phyloP scores from a whole-genome alignment of 2,888 invertebrate genomes.

The Masnerella sp. region DNA sequence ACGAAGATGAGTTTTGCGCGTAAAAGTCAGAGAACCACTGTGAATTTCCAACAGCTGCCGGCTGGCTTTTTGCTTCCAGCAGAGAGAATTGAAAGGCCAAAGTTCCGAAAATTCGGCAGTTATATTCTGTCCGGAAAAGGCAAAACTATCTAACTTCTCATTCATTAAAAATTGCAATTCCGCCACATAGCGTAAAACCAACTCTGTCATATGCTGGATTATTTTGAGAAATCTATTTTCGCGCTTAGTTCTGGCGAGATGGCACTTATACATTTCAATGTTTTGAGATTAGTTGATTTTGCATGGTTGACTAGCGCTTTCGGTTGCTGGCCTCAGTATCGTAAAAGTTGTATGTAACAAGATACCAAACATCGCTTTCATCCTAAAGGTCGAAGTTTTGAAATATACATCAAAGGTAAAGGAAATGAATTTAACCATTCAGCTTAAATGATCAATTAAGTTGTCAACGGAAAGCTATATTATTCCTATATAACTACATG shows the following conservation, averaged over 20 bases:
- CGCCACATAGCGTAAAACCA: slow-evolving; percentile 23
- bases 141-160: slow-evolving; percentile 37
- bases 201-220: slow-evolving; percentile 15
- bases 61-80: slow-evolving; percentile 49
- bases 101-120: slow-evolving; percentile 55
- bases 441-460: slow-evolving; percentile 46
- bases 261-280: slow-evolving; percentile 30
- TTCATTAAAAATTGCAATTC: slow-evolving; percentile 54
- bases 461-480: slow-evolving; percentile 36
- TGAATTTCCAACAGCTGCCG: slow-evolving; percentile 50
- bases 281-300: slow-evolving; percentile 30
- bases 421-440: slow-evolving; percentile 42
- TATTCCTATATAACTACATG: no score
- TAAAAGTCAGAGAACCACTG: slow-evolving; percentile 50
- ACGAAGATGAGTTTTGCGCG: slow-evolving; percentile 53
- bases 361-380: slow-evolving; percentile 22
- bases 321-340: slow-evolving; percentile 14
- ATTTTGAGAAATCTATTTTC: slow-evolving; percentile 43
- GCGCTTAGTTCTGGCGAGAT: slow-evolving; percentile 9
- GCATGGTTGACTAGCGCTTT: slow-evolving; percentile 20
- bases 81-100: slow-evolving; percentile 48
- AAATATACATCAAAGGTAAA: slow-evolving; percentile 51
- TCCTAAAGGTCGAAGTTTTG: slow-evolving; percentile 15
- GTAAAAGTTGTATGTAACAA: slow-evolving; percentile 21
- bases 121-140: slow-evolving; percentile 34